phyloP scores from a whole-genome alignment of 2,113 vertebrate genomes.

The Ciconia stormi region DNA sequence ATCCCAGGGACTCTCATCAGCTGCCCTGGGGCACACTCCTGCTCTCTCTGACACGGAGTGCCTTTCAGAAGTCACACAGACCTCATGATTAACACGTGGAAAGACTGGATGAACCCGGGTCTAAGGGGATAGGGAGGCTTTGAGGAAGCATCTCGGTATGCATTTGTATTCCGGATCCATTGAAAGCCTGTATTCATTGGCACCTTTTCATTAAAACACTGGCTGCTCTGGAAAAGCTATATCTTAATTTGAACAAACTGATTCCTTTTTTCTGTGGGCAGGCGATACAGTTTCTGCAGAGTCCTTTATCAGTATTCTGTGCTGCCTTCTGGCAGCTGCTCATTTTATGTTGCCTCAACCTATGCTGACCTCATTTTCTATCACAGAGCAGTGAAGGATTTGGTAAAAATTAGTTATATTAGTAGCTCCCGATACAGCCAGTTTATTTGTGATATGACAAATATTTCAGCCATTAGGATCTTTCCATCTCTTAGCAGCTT shows the following conservation, averaged over 20 bases:
- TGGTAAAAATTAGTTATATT: conserved; percentile 98
- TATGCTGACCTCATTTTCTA: conserved; percentile 92
- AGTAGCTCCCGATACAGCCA: conserved; percentile 83
- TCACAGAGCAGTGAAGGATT: conserved; percentile 84
- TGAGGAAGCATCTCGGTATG: neutral
- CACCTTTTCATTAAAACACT: conserved; percentile 28
- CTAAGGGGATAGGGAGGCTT: neutral
- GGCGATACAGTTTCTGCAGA: conserved; percentile 31
- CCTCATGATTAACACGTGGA: accelerated
- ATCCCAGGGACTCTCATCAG: neutral
- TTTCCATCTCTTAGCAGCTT: conserved; percentile 95
- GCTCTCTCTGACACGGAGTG: neutral
- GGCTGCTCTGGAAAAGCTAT: conserved; percentile 9
- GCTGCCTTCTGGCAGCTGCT: conserved; percentile 88
- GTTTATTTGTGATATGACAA: conserved; percentile 97
- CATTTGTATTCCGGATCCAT: conserved; percentile 33
- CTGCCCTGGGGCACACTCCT: neutral
- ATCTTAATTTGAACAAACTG: conserved; percentile 68
- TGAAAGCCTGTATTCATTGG: neutral
- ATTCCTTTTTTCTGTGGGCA: conserved; percentile 48
- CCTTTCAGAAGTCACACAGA: neutral
- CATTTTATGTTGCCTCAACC: conserved; percentile 90
- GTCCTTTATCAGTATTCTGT: conserved; percentile 79
- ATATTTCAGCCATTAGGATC: conserved; percentile 98
- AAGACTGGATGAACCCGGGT: accelerated